A percentile compares a stretch with the other conserved stretches of the same genome.
Conservation (phyloP, 2,888 invertebrate genomes). For the Opisthograptis luteolata region DNA sequence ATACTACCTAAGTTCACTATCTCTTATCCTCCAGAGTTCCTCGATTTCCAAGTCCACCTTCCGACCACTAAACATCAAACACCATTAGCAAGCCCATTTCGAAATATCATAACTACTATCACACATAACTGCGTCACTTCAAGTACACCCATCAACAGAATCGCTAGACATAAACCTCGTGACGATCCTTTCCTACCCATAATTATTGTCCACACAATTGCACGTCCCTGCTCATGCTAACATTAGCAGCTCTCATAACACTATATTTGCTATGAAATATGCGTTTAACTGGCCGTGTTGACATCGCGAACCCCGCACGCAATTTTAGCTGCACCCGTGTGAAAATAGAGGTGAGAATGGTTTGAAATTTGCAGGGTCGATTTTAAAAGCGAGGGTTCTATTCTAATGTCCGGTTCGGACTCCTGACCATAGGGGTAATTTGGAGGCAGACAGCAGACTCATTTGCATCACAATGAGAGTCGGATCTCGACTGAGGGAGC, state of each 20-base stretch:
- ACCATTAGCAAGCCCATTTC: conserved; percentile 6
- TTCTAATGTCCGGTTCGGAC: conserved; percentile 77
- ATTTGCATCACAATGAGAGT: conserved; percentile 82
- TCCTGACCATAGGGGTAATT: conserved; percentile 82
- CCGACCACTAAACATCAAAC: conserved; percentile 13
- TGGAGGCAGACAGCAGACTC: conserved; percentile 81
- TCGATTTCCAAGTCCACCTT: too few species aligned
- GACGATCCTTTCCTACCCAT: conserved; percentile 65
- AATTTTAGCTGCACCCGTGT: conserved; percentile 47
- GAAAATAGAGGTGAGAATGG: conserved; percentile 56
- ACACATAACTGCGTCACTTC: conserved; percentile 37
- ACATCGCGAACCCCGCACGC: conserved; percentile 40
- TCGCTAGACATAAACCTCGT: conserved; percentile 69
- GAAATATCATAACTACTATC: conserved; percentile 26
- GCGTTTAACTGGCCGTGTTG: conserved; percentile 52
- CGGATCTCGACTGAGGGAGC: conserved; percentile 67
- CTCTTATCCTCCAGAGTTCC: too few species aligned
- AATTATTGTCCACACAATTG: conserved; percentile 79
- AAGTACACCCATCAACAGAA: conserved; percentile 63
- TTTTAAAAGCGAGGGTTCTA: conserved; percentile 79
- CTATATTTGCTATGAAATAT: conserved; percentile 78
- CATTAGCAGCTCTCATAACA: conserved; percentile 77
- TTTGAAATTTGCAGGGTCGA: conserved; percentile 54
- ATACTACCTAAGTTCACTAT: too few species aligned
- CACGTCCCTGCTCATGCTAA: conserved; percentile 67